Base-by-base conservation (phyloP, 2,797 vertebrate species). In the Pteronotus mesoamericanus region DNA sequence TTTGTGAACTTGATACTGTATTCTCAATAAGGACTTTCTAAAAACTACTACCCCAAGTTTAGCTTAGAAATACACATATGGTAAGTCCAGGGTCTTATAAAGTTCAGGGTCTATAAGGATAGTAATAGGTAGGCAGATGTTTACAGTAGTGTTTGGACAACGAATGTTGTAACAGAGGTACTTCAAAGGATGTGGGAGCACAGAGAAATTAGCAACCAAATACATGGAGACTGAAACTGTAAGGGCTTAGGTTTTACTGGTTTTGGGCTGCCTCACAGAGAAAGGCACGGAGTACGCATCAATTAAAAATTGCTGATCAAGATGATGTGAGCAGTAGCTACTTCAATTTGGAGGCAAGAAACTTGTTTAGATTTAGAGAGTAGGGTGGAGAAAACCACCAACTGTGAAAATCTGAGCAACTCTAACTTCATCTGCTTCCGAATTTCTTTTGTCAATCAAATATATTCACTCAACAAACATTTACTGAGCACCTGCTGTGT, bases 401-500 rank as follows among this genome's bases (percentile, higher is more conserved):
- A 77, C 44, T 89, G 51, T 88, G 57, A 95, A 96, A 95, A 95
- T 83, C n/a, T 74, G 22, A 53, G 75, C 51, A 59, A 78, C 32
- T 91, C 57, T 72, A 51, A 85, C 4, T 69, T 84, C 68, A 72
- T 42, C 84, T 85, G 39, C 19, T 90, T 77, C 86, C 87, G 74
- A 75, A 61, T 93, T 89, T 91, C 89, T 84, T 86, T 48, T 87
- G 11, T 39, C 61, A 75, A 37, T 26, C 75, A 29, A 85, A 88
- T 72, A 93, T 21, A 82, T 84, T 89, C 72, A 86, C 32, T 89
- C 68, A 83, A 42, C 34, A 64, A 55, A 39, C 69, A 22, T 32
- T 80, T 48, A 55, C 37, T 37, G n/a, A 86, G n/a, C 46, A 51
- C 6, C 68, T 72, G 34, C 59, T 61, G 59, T 39, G 57, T 61